A percentile compares a stretch with the other conserved stretches of the same genome.
Evolutionary conservation across 1,140 invertebrate species (phyloP).

Genomic region (Vanessa tameamea): DNA sequence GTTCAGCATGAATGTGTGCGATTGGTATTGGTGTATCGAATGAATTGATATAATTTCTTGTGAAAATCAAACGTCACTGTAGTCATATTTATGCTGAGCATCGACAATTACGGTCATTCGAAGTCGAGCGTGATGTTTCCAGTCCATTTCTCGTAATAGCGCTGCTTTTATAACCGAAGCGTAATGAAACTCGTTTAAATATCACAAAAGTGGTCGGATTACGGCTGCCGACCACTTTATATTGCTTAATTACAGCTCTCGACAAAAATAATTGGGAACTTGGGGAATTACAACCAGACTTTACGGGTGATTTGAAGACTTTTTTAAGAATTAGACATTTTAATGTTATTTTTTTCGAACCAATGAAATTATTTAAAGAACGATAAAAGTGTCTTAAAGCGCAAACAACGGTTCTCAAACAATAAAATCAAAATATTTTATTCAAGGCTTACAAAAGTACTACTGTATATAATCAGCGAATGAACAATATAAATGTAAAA

Average conservation of each 20-base stretch:
- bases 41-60: constrained; percentile 27
- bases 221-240: constrained; percentile 75
- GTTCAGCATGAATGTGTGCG: background rate
- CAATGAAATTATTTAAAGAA: background rate
- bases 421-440: no score
- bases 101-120: constrained; percentile 75
- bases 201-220: constrained; percentile 79
- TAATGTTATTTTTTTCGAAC: constrained; percentile 2
- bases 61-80: constrained; percentile 35
- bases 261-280: constrained; percentile 79
- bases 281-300: constrained; percentile 70
- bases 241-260: constrained; percentile 77
- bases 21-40: background rate
- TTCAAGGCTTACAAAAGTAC: no score
- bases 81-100: constrained; percentile 66
- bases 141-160: constrained; percentile 78
- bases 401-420: no score
- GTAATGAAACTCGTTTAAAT: constrained; percentile 80
- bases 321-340: constrained; percentile 24
- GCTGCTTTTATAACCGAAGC: constrained; percentile 77
- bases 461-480: no score
- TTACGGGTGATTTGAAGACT: constrained; percentile 66
- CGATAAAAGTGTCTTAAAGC: background rate
- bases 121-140: constrained; percentile 75
- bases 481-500: no score